A percentile compares a stretch with the other conserved stretches of the same genome.
Evolutionary conservation across 37 sponge, comb jelly and placozoan species (phyloP).

Genomic region (Chondrosia reniformis): DNA sequence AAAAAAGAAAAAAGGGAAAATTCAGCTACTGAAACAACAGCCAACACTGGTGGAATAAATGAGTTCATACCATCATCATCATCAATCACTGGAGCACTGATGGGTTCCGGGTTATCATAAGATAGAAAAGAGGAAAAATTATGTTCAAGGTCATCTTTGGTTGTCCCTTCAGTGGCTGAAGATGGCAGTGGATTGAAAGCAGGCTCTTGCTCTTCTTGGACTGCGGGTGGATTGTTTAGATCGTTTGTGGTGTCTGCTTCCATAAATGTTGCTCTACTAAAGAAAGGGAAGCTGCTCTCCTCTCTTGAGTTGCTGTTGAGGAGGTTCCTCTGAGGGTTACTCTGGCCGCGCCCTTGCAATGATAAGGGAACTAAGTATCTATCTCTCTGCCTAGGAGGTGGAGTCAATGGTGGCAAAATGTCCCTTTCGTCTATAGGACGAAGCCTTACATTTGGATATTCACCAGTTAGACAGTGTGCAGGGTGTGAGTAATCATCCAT

Average conservation of each 20-base stretch:
- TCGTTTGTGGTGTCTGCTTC: neutral
- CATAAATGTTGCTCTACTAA: neutral
- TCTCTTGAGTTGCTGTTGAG: neutral
- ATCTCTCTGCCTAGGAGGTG: neutral
- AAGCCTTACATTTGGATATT: too few relatives aligned
- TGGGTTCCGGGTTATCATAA: too few relatives aligned
- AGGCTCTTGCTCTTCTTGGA: neutral
- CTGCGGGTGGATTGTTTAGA: neutral
- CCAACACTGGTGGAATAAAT: too few relatives aligned
- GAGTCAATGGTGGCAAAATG: constrained; percentile 1
- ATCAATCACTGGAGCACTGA: too few relatives aligned
- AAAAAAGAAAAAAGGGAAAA: neutral
- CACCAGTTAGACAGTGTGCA: too few relatives aligned
- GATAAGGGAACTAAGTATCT: neutral
- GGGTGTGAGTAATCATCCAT: too few relatives aligned
- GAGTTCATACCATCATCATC: too few relatives aligned
- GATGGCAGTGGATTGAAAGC: neutral
- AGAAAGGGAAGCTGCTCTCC: neutral
- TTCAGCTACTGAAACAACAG: too few relatives aligned
- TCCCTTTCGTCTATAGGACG: too few relatives aligned
- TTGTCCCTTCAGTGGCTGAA: neutral
- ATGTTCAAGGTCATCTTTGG: neutral
- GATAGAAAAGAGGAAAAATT: too few relatives aligned
- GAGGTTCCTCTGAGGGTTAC: neutral
- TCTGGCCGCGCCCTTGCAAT: neutral